Percentiles rank a stretch among this genome's conserved stretches.
phyloP scores from a whole-genome alignment of 1,140 invertebrate species.

The Drosophila ananassae region DNA sequence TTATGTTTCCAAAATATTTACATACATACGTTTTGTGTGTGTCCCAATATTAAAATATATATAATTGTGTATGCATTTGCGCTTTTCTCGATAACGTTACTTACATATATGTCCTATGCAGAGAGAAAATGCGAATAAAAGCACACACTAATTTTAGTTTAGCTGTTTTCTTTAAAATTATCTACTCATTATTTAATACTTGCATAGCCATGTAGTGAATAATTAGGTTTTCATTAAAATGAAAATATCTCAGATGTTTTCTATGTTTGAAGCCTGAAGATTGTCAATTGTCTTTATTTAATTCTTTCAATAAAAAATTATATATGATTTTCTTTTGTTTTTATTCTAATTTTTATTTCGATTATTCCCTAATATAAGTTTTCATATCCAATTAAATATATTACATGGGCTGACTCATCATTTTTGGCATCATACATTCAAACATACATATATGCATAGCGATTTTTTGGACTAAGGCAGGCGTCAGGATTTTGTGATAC shows the following conservation, averaged over 20 bases:
- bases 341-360: conserved; percentile 7
- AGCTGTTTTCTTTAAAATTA: conserved; percentile 48
- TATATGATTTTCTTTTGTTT: conserved; percentile 34
- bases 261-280: conserved; percentile 53
- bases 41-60: neutral
- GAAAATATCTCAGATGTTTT: conserved; percentile 57
- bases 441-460: neutral
- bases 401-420: conserved; percentile 23
- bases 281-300: conserved; percentile 72
- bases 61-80: neutral
- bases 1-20: conserved; percentile 47
- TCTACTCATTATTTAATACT: conserved; percentile 67
- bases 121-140: conserved; percentile 20
- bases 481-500: conserved; percentile 77
- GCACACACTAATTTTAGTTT: conserved; percentile 44
- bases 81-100: neutral
- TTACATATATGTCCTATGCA: conserved; percentile 5
- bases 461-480: conserved; percentile 59
- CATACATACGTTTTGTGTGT: conserved; percentile 1
- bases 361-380: conserved; percentile 7
- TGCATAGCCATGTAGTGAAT: conserved; percentile 31
- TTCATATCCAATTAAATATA: neutral
- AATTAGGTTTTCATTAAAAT: conserved; percentile 49
- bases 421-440: conserved; percentile 46
- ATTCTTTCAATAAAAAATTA: conserved; percentile 66